Percentiles rank a stretch among this genome's conserved stretches.
These are phyloP conservation scores for Apamea anceps DNA, from an alignment of 2,888 invertebrate genomes.

Conservation along the genomic window DNA sequence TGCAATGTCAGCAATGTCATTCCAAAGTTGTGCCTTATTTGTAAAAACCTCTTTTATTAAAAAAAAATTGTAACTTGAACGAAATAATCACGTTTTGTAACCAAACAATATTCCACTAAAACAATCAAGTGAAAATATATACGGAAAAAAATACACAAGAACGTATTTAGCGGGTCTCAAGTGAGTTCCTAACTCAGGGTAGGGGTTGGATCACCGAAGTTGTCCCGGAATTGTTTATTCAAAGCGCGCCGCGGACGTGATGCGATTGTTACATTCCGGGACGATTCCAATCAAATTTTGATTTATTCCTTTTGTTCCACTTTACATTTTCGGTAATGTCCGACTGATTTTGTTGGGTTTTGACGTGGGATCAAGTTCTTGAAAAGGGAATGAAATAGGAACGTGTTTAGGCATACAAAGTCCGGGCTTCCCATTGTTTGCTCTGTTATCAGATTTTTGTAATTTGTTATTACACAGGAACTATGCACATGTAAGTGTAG, in stretches of 20 bases:
- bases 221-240: slow-evolving; percentile 81
- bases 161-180: slow-evolving; percentile 23
- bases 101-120: not conserved
- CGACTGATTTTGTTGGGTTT: slow-evolving; percentile 70
- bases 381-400: slow-evolving; percentile 33
- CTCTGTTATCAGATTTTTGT: slow-evolving; percentile 12
- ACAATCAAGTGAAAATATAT: not conserved
- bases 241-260: slow-evolving; percentile 79
- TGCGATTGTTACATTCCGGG: slow-evolving; percentile 81
- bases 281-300: slow-evolving; percentile 82
- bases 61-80: not conserved
- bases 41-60: not conserved
- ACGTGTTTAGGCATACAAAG: slow-evolving; percentile 19
- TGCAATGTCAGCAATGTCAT: not conserved
- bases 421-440: slow-evolving; percentile 12
- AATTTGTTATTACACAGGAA: not conserved
- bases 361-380: slow-evolving; percentile 57
- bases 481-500: not conserved
- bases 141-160: not conserved
- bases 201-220: slow-evolving; percentile 69
- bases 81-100: not conserved
- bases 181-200: slow-evolving; percentile 53
- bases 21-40: not conserved
- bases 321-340: slow-evolving; percentile 71
- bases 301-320: slow-evolving; percentile 80